Conservation (phyloP, 2,113 vertebrate genomes). For the Nibea coibor region DNA sequence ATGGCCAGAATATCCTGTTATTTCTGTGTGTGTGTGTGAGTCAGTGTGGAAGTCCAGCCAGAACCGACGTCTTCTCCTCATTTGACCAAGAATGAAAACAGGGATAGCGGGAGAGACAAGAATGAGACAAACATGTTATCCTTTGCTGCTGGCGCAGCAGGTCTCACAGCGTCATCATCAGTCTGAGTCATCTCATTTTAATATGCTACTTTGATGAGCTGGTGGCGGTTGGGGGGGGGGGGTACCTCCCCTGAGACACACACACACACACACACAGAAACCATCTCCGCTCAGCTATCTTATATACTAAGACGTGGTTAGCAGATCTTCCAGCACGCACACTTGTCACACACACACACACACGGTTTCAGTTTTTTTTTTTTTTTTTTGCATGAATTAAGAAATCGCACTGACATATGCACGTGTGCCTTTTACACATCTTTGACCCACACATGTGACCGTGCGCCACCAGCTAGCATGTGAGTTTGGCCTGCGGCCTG, state of each 20-base stretch:
- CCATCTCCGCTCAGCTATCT: neutral
- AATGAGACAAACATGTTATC: conserved; percentile 54
- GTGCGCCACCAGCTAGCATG: conserved; percentile 51
- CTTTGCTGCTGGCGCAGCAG: conserved; percentile 57
- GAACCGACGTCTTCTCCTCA: neutral
- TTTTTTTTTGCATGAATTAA: conserved; percentile 17
- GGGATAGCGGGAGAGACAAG: conserved; percentile 24
- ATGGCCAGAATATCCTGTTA: conserved; percentile 2
- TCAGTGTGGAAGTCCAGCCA: neutral
- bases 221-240: conserved; percentile 14
- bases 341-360: conserved; percentile 6
- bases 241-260: conserved; percentile 43
- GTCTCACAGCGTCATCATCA: conserved; percentile 68
- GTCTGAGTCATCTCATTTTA: conserved; percentile 78
- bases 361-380: neutral
- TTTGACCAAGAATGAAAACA: conserved; percentile 30
- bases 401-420: conserved; percentile 34
- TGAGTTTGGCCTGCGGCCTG: conserved; percentile 25
- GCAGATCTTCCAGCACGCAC: conserved; percentile 5
- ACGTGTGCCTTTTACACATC: conserved; percentile 47
- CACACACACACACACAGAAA: neutral
- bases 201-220: conserved; percentile 77
- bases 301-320: conserved; percentile 37
- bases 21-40: neutral
- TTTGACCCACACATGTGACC: conserved; percentile 61